Conservation (phyloP, 2,797 vertebrate species). For the Enteromius viviparus region DNA sequence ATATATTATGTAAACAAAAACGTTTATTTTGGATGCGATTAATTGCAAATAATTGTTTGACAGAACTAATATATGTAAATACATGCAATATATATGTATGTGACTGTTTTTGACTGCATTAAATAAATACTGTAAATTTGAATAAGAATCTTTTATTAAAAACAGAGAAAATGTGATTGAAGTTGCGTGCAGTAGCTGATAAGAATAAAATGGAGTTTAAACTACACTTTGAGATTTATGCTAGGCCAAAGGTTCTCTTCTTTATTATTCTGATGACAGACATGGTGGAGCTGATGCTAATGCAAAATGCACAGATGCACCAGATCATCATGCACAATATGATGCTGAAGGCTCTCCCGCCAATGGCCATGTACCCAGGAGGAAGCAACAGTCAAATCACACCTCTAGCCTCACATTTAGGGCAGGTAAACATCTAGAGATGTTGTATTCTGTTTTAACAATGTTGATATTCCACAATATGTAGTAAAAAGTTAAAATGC, state of each 20-base stretch:
- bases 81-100: not conserved
- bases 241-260: not conserved
- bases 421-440: conserved; percentile 57
- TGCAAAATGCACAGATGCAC: conserved; percentile 92
- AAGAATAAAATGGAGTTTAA: not conserved
- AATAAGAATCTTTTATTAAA: not conserved
- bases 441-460: not conserved
- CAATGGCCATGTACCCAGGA: conserved; percentile 18
- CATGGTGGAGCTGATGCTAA: conserved; percentile 90
- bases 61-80: not conserved
- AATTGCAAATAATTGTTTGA: too few species aligned
- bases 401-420: conserved; percentile 21
- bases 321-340: conserved; percentile 90
- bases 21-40: too few species aligned
- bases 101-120: not conserved
- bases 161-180: not conserved
- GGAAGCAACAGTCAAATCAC: conserved; percentile 42
- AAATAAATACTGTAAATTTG: not conserved
- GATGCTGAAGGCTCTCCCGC: conserved; percentile 86
- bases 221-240: not conserved
- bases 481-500: not conserved
- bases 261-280: conserved; percentile 67
- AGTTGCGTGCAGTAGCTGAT: not conserved
- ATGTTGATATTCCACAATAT: not conserved
- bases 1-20: too few species aligned